Evolutionary conservation across 2,888 invertebrate genomes (phyloP).

Genomic region (Proisotoma minuta): DNA sequence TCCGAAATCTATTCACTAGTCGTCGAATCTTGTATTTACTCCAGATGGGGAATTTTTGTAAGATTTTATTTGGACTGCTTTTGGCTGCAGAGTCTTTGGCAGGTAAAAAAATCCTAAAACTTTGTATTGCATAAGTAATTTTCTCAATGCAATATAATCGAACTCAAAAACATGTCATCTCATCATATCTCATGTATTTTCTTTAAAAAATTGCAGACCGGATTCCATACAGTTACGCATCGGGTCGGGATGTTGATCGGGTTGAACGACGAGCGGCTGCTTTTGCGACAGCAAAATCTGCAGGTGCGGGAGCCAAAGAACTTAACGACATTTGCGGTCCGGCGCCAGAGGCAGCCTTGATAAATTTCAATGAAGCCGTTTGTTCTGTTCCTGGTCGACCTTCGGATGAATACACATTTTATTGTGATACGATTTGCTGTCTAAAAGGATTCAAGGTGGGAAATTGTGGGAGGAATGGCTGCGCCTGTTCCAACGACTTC

Average conservation of each 20-base stretch:
- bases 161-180: too few relatives aligned
- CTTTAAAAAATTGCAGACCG: constrained; percentile 9
- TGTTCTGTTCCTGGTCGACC: not conserved
- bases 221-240: constrained; percentile 15
- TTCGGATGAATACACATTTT: not conserved
- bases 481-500: constrained; percentile 11
- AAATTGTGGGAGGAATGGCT: constrained; percentile 10
- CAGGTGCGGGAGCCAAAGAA: not conserved
- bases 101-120: too few relatives aligned
- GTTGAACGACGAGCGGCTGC: not conserved
- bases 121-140: too few relatives aligned
- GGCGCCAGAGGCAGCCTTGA: too few relatives aligned
- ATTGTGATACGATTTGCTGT: constrained; percentile 15
- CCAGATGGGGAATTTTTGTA: too few relatives aligned
- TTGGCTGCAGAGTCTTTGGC: too few relatives aligned
- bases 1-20: too few relatives aligned
- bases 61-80: too few relatives aligned
- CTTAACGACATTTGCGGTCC: constrained; percentile 9
- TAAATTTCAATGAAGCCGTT: not conserved
- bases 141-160: too few relatives aligned
- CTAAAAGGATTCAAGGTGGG: constrained; percentile 9
- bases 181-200: too few relatives aligned
- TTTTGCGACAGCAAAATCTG: not conserved
- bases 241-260: constrained; percentile 5
- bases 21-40: too few relatives aligned